Evolutionary conservation across 1,140 invertebrate genomes (phyloP).

Genomic region (Hycleus cichorii): DNA sequence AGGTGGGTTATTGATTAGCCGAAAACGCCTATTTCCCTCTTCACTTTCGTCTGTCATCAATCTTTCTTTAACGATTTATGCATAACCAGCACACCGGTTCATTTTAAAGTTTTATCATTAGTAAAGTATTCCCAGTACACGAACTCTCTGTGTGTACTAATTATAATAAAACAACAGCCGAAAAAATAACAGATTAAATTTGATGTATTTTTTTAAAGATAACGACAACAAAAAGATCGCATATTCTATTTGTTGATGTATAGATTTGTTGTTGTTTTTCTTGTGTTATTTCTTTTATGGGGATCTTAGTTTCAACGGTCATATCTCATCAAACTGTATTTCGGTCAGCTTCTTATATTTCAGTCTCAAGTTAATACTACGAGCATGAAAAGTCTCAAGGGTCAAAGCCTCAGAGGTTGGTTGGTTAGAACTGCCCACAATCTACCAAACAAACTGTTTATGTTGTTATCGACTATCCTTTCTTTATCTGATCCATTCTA

Average conservation of each 20-base stretch:
- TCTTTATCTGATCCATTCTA: constrained; percentile 5
- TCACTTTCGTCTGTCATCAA: constrained; percentile 4
- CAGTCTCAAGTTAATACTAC: constrained; percentile 11
- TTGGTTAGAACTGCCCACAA: constrained; percentile 10
- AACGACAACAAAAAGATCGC: too few species aligned
- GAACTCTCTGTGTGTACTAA: background rate
- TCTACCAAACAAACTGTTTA: constrained; percentile 27
- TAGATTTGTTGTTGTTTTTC: background rate
- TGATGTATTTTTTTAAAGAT: too few species aligned
- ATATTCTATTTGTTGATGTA: background rate
- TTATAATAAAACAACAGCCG: too few species aligned
- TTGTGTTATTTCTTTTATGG: background rate
- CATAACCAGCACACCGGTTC: constrained; percentile 7
- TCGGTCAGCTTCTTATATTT: constrained; percentile 16
- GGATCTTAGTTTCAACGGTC: constrained; percentile 1
- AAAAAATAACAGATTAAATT: too few species aligned
- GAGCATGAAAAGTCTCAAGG: constrained; percentile 18
- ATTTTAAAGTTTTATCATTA: constrained; percentile 21
- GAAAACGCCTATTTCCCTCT: constrained; percentile 8
- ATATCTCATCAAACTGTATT: constrained; percentile 14
- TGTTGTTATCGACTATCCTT: constrained; percentile 18
- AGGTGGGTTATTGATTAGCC: constrained; percentile 8
- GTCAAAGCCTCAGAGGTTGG: background rate
- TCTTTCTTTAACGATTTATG: constrained; percentile 18
- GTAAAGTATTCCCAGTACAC: constrained; percentile 8